These are phyloP conservation scores for Caenorhabditis sinica DNA, from an alignment of 2,888 invertebrate genomes.

Conservation along the genomic window DNA sequence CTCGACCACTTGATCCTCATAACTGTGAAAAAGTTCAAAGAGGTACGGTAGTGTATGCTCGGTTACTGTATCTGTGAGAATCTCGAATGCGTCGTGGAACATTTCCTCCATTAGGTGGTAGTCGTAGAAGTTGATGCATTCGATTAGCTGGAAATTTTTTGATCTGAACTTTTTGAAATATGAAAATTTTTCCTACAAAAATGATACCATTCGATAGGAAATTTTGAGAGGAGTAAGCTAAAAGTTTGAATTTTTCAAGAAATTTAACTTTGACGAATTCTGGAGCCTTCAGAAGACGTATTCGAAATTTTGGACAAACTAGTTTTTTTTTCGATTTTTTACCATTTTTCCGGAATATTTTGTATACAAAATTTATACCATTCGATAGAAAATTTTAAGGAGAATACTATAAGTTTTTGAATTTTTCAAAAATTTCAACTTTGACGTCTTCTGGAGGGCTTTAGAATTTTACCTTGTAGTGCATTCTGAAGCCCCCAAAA, in stretches of 20 bases:
- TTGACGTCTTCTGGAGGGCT: neutral
- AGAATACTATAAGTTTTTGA: too few relatives aligned
- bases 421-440: neutral
- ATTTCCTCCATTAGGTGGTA: constrained; percentile 60
- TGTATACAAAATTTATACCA: too few relatives aligned
- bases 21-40: constrained; percentile 18
- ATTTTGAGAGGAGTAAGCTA: neutral
- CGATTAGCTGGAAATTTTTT: constrained; percentile 43
- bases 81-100: constrained; percentile 32
- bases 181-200: neutral
- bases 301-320: too few relatives aligned
- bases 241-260: neutral
- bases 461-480: neutral
- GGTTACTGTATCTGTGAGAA: constrained; percentile 36
- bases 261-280: too few relatives aligned
- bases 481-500: too few relatives aligned
- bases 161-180: neutral
- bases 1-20: constrained; percentile 27
- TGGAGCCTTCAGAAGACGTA: too few relatives aligned
- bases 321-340: too few relatives aligned
- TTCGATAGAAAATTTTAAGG: too few relatives aligned
- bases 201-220: too few relatives aligned
- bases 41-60: constrained; percentile 33
- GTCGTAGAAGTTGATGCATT: constrained; percentile 56
- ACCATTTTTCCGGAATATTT: too few relatives aligned